phyloP scores from a whole-genome alignment of 1,140 invertebrate genomes.

The Scaptomyza hsui region DNA sequence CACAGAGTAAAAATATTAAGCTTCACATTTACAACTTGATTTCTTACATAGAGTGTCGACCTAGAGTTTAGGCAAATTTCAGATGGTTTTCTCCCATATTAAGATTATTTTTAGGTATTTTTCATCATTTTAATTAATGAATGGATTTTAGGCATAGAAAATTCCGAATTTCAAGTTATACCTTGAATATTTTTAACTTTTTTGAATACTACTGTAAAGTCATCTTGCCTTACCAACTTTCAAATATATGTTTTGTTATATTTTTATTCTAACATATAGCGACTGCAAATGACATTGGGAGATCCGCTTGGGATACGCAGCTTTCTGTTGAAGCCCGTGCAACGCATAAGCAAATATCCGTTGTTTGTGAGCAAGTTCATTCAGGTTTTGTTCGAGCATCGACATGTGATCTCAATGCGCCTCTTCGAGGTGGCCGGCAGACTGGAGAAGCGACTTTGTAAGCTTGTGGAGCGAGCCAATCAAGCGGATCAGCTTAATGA shows the following conservation, averaged over 20 bases:
- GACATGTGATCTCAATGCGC: slow-evolving; percentile 22
- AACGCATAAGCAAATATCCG: slow-evolving; percentile 41
- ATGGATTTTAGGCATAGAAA: too few relatives aligned
- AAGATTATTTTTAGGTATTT: too few relatives aligned
- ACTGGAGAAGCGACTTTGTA: slow-evolving; percentile 27
- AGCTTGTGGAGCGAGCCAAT: slow-evolving; percentile 41
- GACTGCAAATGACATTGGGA: slow-evolving; percentile 36
- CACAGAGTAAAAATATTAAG: too few relatives aligned
- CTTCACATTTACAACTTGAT: too few relatives aligned
- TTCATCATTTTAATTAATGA: too few relatives aligned
- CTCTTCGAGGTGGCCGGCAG: slow-evolving; percentile 32
- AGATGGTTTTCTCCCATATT: too few relatives aligned
- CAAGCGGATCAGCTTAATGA: slow-evolving; percentile 50
- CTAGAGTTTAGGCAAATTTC: too few relatives aligned
- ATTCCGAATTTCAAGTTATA: too few relatives aligned
- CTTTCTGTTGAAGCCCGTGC: slow-evolving; percentile 45
- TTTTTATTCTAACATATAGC: not conserved
- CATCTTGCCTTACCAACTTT: too few relatives aligned
- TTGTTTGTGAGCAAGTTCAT: slow-evolving; percentile 26
- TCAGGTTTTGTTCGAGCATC: slow-evolving; percentile 28
- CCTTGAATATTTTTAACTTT: too few relatives aligned
- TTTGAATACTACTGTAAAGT: too few relatives aligned
- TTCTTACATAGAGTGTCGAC: too few relatives aligned
- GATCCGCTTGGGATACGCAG: slow-evolving; percentile 42
- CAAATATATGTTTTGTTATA: slow-evolving; percentile 2